Conservation (phyloP, 2,888 invertebrate species). For the Thera obeliscata region DNA sequence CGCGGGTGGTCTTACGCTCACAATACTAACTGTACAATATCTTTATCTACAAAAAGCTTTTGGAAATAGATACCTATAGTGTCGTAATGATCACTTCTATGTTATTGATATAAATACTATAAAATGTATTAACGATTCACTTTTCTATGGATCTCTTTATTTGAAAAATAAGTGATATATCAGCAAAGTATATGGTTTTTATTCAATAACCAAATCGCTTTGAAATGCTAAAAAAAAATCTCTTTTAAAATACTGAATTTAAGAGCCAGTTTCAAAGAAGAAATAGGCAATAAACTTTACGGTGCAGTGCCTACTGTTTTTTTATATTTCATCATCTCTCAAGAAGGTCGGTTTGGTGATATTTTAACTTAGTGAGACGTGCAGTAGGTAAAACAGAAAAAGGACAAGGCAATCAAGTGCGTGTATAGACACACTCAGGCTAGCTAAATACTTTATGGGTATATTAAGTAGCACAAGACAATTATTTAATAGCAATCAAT, state of each 20-base stretch:
- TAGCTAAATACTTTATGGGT: background rate
- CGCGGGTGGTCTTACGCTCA: conserved; percentile 39
- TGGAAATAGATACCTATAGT: conserved; percentile 11
- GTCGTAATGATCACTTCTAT: conserved; percentile 1
- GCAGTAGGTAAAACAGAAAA: background rate
- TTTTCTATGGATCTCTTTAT: background rate
- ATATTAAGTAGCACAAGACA: background rate
- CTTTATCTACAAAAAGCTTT: conserved; percentile 35
- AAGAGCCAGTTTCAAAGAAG: background rate
- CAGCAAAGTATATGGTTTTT: no score
- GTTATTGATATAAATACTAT: background rate
- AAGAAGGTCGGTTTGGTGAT: background rate
- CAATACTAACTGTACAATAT: conserved; percentile 33
- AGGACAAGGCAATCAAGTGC: background rate
- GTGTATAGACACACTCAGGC: background rate
- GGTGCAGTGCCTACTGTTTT: no score
- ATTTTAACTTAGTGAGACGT: no score
- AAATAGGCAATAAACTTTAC: no score
- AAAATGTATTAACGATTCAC: conserved; percentile 5
- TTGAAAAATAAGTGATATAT: background rate
- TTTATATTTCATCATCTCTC: no score
- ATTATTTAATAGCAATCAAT: no score
- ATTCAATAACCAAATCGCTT: background rate
- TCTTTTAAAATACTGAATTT: background rate
- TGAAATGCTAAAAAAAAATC: no score